Base-by-base conservation (phyloP, 2,888 invertebrate genomes). In the Clunio marinus region DNA sequence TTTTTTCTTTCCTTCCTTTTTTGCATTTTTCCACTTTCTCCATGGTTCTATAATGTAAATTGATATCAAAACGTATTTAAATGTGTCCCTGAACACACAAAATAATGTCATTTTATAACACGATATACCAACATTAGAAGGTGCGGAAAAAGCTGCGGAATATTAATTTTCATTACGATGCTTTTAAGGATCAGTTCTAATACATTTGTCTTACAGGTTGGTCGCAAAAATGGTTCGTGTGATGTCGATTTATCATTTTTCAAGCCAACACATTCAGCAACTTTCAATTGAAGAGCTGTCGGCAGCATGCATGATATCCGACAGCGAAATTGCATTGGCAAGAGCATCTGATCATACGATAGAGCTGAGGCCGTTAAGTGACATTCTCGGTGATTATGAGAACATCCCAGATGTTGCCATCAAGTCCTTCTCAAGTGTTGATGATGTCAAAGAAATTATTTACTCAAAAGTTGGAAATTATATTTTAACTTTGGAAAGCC, bases 191-290 rank as follows among this genome's bases (percentile, higher is more conserved):
- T 41, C 41, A 41, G 41, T 41, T 41, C 15, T 15, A 41, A n/a
- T 41, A 3, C n/a, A n/a, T n/a, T 41, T 41, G n/a, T 41, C 15
- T n/a, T 15, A 41, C 41, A 41, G 41, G 3, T 51, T 10, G 8
- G 58, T 13, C 35, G 45, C 28, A 3, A 62, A 24, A 20, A 66
- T 66, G 66, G 66, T 66, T 15, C 55, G 66, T 55, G 66, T 66
- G 2, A 66, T 66, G 66, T 28, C 28, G 3, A 66, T 66, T 32
- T 66, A 55, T 22, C 66, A 66, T 35, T 66, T 66, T 24, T 20
- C 55, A 13, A 55, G 37, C 20, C 66, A 66, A 35, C 22, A 13
- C 8, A 66, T 66, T 24, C 24, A 66, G 35, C 66, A 66, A 13
- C 45, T 51, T 1, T 3, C 13, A 2, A 55, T 55, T 2, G 66